Conservation (phyloP, 2,888 invertebrate species). For the Aspidiotus rigidus region DNA sequence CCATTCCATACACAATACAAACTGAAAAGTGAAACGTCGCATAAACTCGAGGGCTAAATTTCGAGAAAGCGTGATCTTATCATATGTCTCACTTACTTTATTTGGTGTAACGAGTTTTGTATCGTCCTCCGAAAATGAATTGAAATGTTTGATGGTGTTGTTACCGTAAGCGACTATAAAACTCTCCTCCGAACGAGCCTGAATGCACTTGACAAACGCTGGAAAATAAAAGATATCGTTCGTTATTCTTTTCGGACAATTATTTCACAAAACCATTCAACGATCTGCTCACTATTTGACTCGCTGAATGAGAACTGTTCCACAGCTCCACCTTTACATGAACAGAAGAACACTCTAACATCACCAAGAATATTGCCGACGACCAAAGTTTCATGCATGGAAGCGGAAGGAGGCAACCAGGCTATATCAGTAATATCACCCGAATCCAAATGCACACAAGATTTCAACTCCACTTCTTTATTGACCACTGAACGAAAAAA, state of each 20-base stretch:
- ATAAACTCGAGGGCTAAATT: neutral
- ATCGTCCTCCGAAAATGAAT: constrained; percentile 5
- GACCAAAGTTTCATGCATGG: constrained; percentile 5
- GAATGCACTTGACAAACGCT: constrained; percentile 20
- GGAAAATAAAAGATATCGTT: neutral
- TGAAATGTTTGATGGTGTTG: constrained; percentile 8
- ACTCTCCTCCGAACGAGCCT: constrained; percentile 7
- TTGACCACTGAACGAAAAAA: constrained; percentile 1
- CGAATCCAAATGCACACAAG: constrained; percentile 8
- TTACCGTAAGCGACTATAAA: constrained; percentile 25
- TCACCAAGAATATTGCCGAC: constrained; percentile 12
- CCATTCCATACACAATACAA: constrained; percentile 34
- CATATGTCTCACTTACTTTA: constrained; percentile 3
- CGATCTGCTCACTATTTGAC: neutral
- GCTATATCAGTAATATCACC: constrained; percentile 18
- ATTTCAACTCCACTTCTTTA: constrained; percentile 15
- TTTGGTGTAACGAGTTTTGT: constrained; percentile 6
- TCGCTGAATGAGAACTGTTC: constrained; percentile 1
- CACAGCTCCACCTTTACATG: neutral
- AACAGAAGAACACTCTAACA: constrained; percentile 5
- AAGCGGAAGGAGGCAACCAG: neutral
- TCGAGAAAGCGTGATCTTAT: neutral
- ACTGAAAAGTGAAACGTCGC: constrained; percentile 1
- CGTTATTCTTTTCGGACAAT: too few relatives aligned
- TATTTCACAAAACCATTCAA: neutral